phyloP scores from a whole-genome alignment of 1,140 invertebrate genomes.

The Maniola jurtina region DNA sequence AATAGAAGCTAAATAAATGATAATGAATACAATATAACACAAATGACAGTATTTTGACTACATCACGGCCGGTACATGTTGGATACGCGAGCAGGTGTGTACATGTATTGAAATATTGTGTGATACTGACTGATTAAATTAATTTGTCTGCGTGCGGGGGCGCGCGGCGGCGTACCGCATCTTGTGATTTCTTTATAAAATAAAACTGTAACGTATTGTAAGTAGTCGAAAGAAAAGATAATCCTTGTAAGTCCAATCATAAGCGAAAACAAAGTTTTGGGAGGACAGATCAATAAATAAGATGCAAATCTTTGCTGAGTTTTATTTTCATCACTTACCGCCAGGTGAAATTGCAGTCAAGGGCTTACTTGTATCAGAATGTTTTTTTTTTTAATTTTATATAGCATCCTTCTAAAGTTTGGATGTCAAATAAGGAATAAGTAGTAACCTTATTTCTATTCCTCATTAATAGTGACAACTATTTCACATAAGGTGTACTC shows the following conservation, averaged over 20 bases:
- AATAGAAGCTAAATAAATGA: too few species aligned
- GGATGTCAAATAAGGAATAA: too few species aligned
- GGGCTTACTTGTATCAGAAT: too few species aligned
- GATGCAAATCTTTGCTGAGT: constrained; percentile 66
- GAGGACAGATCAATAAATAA: constrained; percentile 76
- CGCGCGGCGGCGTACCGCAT: constrained; percentile 49
- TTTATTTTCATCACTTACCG: constrained; percentile 67
- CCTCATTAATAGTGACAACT: too few species aligned
- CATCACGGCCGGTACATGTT: background rate
- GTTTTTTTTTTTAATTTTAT: constrained; percentile 52
- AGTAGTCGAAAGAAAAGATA: constrained; percentile 74
- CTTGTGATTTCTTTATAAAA: constrained; percentile 77
- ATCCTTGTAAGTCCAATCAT: constrained; percentile 74
- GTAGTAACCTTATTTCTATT: too few species aligned
- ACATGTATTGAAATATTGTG: constrained; percentile 27
- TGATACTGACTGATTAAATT: constrained; percentile 63
- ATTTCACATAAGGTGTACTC: too few species aligned
- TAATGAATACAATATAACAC: too few species aligned
- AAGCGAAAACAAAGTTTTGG: constrained; percentile 68
- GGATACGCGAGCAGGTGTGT: constrained; percentile 17
- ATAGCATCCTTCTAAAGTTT: too few species aligned
- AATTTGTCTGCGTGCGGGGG: constrained; percentile 41
- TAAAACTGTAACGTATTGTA: constrained; percentile 75
- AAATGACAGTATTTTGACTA: background rate
- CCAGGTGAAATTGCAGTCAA: too few species aligned